A percentile compares a stretch with the other conserved stretches of the same genome.
Conservation (phyloP, 2,888 invertebrate genomes). For the Cosmia pyralina region DNA sequence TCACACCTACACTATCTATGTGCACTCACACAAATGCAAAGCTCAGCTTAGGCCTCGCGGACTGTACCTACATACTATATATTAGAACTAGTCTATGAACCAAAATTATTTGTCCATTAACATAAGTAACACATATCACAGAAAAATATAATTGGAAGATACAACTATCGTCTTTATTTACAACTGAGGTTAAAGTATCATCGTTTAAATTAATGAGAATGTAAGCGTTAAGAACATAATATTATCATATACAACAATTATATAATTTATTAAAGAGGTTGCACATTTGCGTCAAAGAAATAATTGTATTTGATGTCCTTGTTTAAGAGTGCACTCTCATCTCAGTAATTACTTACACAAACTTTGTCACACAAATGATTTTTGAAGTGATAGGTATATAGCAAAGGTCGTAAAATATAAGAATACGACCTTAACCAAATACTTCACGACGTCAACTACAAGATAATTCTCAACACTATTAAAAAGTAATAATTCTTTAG, state of each 20-base stretch:
- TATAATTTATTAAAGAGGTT: not conserved
- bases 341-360: not conserved
- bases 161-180: not conserved
- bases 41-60: too few species aligned
- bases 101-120: too few species aligned
- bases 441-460: too few species aligned
- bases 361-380: not conserved
- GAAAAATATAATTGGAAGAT: not conserved
- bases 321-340: not conserved
- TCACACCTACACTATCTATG: too few species aligned
- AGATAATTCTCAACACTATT: too few species aligned
- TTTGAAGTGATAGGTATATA: not conserved
- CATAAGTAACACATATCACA: too few species aligned
- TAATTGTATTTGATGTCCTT: slow-evolving; percentile 18
- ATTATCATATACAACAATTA: not conserved
- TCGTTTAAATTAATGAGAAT: not conserved
- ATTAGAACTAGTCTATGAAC: too few species aligned
- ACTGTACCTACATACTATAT: too few species aligned
- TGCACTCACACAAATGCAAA: too few species aligned
- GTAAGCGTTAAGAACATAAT: not conserved
- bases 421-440: too few species aligned
- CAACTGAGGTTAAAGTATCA: not conserved
- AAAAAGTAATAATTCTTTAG: too few species aligned
- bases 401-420: too few species aligned
- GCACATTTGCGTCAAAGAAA: slow-evolving; percentile 9